Conservation (phyloP, 2,888 invertebrate species). For the Elmis aenea region DNA sequence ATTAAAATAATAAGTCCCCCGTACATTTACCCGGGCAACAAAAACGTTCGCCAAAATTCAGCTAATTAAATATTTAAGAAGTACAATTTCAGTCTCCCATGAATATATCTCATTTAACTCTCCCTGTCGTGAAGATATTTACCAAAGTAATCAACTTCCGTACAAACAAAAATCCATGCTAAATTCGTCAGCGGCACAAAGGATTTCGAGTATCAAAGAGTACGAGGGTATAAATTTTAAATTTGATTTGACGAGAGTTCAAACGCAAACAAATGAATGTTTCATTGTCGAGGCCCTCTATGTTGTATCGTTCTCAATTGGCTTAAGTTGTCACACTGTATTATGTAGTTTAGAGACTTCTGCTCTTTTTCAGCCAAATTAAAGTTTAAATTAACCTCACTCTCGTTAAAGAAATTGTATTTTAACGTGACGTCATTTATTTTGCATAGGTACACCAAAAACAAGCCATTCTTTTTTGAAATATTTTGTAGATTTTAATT, state of each 20-base stretch:
- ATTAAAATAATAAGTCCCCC: neutral
- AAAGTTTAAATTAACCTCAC: conserved; percentile 25
- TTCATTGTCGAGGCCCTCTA: conserved; percentile 34
- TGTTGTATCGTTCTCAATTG: conserved; percentile 38
- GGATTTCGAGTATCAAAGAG: conserved; percentile 42
- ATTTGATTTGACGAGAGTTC: conserved; percentile 44
- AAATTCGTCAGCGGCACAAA: conserved; percentile 40
- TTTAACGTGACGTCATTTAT: too few relatives aligned
- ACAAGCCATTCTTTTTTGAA: too few relatives aligned
- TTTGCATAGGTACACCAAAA: too few relatives aligned
- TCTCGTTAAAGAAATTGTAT: too few relatives aligned
- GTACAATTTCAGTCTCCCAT: conserved; percentile 15
- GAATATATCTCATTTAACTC: conserved; percentile 19
- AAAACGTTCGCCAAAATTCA: too few relatives aligned
- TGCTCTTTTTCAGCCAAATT: conserved; percentile 23
- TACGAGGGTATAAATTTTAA: conserved; percentile 44
- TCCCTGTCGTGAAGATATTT: conserved; percentile 38
- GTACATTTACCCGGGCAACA: too few relatives aligned
- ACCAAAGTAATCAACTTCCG: conserved; percentile 43
- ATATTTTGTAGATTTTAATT: too few relatives aligned
- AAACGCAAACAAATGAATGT: conserved; percentile 44
- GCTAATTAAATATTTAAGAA: too few relatives aligned
- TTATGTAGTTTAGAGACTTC: conserved; percentile 24
- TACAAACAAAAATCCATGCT: conserved; percentile 42
- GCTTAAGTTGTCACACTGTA: conserved; percentile 40